These are phyloP conservation scores for Spatulosminthurus flaviceps DNA, from an alignment of 2,888 invertebrate species.

Conservation along the genomic window DNA sequence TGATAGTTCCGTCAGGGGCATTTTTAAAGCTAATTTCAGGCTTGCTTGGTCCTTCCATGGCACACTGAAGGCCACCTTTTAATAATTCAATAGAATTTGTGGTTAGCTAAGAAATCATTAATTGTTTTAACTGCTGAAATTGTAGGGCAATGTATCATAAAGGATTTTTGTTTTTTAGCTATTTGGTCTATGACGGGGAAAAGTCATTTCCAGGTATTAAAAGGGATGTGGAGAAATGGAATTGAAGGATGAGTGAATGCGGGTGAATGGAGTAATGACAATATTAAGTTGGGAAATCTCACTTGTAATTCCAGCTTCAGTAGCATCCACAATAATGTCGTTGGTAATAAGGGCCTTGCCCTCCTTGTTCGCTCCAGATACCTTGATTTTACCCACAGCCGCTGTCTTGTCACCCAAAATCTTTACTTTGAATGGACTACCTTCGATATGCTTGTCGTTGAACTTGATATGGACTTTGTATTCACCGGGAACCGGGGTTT, in stretches of 20 bases:
- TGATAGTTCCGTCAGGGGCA: constrained; percentile 62
- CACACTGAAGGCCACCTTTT: constrained; percentile 62
- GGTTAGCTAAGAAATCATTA: too few relatives aligned
- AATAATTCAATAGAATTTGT: too few relatives aligned
- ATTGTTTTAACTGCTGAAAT: too few relatives aligned
- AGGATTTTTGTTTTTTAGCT: too few relatives aligned
- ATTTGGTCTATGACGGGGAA: too few relatives aligned
- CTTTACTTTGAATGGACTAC: constrained; percentile 59
- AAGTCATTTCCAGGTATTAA: too few relatives aligned
- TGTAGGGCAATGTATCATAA: too few relatives aligned
- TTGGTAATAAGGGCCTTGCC: constrained; percentile 50
- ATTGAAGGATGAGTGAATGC: too few relatives aligned
- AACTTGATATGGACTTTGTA: constrained; percentile 61
- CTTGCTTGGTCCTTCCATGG: constrained; percentile 63
- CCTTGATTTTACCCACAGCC: constrained; percentile 60
- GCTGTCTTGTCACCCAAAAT: constrained; percentile 61
- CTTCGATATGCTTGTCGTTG: constrained; percentile 61
- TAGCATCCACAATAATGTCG: constrained; percentile 60
- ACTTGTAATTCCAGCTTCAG: constrained; percentile 62
- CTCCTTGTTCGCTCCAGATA: constrained; percentile 59
- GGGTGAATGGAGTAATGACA: too few relatives aligned
- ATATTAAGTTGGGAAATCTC: too few relatives aligned
- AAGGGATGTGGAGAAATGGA: too few relatives aligned
- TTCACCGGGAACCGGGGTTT: constrained; percentile 58
- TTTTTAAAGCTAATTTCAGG: constrained; percentile 61